These are phyloP conservation scores for Pandemis corylana DNA, from an alignment of 2,888 invertebrate species.

Conservation along the genomic window DNA sequence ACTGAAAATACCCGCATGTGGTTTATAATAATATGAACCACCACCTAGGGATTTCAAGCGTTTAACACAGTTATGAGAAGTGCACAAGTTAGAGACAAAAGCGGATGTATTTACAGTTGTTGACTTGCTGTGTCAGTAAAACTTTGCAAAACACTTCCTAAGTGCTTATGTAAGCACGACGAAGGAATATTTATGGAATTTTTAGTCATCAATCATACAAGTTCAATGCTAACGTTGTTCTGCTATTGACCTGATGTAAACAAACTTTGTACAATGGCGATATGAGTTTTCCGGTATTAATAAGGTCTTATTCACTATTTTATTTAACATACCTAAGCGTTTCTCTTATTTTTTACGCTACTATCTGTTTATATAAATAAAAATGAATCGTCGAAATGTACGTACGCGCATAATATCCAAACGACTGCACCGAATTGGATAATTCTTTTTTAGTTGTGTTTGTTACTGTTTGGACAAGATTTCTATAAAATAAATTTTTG, in stretches of 20 bases:
- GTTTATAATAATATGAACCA: slow-evolving; percentile 14
- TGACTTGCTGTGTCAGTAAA: slow-evolving; percentile 19
- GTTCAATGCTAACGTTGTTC: slow-evolving; percentile 35
- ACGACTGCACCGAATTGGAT: too few relatives aligned
- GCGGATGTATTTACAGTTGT: slow-evolving; percentile 27
- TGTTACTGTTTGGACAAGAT: too few relatives aligned
- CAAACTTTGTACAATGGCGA: slow-evolving; percentile 10
- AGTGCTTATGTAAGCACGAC: slow-evolving; percentile 21
- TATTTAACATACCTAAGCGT: not conserved
- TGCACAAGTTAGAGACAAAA: slow-evolving; percentile 36
- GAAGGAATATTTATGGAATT: slow-evolving; percentile 18
- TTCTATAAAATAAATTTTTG: too few relatives aligned
- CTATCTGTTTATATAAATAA: too few relatives aligned
- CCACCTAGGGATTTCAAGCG: slow-evolving; percentile 30
- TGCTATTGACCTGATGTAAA: slow-evolving; percentile 18
- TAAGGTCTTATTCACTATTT: slow-evolving; percentile 1
- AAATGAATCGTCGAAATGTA: too few relatives aligned
- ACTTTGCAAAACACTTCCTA: slow-evolving; percentile 9
- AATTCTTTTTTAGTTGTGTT: too few relatives aligned
- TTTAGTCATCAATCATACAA: slow-evolving; percentile 29
- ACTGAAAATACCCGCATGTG: slow-evolving; percentile 31
- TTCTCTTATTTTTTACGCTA: too few relatives aligned
- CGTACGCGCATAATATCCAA: too few relatives aligned
- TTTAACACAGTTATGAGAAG: slow-evolving; percentile 35
- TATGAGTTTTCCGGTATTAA: not conserved